Base-by-base conservation (phyloP, 2,113 vertebrate species). In the Neotoma lepida region DNA sequence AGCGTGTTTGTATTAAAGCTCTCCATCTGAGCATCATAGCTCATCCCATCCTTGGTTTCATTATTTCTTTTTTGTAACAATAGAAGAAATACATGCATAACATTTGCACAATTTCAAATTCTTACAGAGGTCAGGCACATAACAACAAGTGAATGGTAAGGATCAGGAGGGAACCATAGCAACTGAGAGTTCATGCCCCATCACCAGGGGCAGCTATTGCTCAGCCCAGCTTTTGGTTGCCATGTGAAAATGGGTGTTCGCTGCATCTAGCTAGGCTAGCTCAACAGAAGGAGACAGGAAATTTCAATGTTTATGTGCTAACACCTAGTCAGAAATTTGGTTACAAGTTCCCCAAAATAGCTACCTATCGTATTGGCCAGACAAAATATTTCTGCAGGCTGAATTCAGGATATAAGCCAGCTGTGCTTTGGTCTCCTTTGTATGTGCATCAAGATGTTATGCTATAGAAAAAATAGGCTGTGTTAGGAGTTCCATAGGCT, bases 321-420 rank as follows among this genome's bases (percentile, higher is more conserved):
- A 66, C 24, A 71, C 49, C 24, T 73, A 96, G 61, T 51, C 76
- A 51, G 76, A 88, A 95, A 93, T 28, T 70, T 88, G 81, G 28
- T 82, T 82, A 90, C 71, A 63, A 51, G 64, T 88, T 87, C 39
- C 64, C 86, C 46, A 76, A 90, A 68, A 41, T 74, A 14, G 93
- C 61, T 96, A 41, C 56, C 66, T 76, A n/a, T 93, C 76, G 8
- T 94, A 66, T 35, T 66, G 61, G 73, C 61, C 92, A 92, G 89
- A 77, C 44, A 88, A 71, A 92, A 77, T 77, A 90, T 54, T 35
- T 73, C 56, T 56, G 35, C 22, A 58, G 77, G 74, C 61, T 87
- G 70, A 86, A 92, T 30, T 70, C 77, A 73, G 64, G 49, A 56
- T 92, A 14, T 9, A 54, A 61, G 33, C 58, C 80, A 56, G 66